Percentiles rank a stretch among this genome's conserved stretches.
Evolutionary conservation across 2,797 vertebrate genomes (phyloP).

Genomic region (Poecilia velifera): DNA sequence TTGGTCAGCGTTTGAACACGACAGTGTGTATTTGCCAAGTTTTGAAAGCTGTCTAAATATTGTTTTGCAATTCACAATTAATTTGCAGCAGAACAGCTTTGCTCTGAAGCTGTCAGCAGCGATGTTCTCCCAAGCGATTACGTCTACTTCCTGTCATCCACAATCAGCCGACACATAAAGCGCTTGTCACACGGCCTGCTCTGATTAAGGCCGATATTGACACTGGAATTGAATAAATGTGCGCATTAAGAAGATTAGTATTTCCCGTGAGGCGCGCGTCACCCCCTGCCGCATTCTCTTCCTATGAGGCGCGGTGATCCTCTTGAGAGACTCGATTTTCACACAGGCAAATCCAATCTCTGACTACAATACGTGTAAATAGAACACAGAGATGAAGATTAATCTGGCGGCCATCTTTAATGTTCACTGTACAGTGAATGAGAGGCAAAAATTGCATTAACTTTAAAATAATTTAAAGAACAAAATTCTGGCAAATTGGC

Average conservation of each 20-base stretch:
- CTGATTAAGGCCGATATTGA: slow-evolving; percentile 75
- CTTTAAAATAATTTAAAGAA: slow-evolving; percentile 21
- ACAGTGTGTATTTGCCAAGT: slow-evolving; percentile 21
- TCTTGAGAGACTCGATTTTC: slow-evolving; percentile 62
- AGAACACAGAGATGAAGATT: slow-evolving; percentile 49
- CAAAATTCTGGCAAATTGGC: slow-evolving; percentile 42
- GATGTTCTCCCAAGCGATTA: slow-evolving; percentile 73
- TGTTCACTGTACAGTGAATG: slow-evolving; percentile 27
- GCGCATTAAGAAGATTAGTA: slow-evolving; percentile 76
- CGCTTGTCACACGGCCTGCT: slow-evolving; percentile 66
- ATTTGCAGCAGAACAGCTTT: slow-evolving; percentile 64
- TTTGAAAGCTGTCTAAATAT: slow-evolving; percentile 60
- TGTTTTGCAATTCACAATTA: slow-evolving; percentile 59
- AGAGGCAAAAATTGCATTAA: slow-evolving; percentile 31
- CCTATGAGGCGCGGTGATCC: slow-evolving; percentile 59
- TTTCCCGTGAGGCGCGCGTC: slow-evolving; percentile 66
- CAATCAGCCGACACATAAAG: slow-evolving; percentile 68
- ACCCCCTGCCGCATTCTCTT: slow-evolving; percentile 58
- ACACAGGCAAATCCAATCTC: slow-evolving; percentile 63
- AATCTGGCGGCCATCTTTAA: slow-evolving; percentile 55
- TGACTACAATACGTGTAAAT: slow-evolving; percentile 57
- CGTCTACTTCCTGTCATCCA: slow-evolving; percentile 68
- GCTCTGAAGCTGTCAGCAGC: slow-evolving; percentile 66
- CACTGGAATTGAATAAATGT: slow-evolving; percentile 78
- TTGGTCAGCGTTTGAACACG: slow-evolving; percentile 39